Base-by-base conservation (phyloP, 64 coral and sea anemone genomes). In the Platygyra sinensis region DNA sequence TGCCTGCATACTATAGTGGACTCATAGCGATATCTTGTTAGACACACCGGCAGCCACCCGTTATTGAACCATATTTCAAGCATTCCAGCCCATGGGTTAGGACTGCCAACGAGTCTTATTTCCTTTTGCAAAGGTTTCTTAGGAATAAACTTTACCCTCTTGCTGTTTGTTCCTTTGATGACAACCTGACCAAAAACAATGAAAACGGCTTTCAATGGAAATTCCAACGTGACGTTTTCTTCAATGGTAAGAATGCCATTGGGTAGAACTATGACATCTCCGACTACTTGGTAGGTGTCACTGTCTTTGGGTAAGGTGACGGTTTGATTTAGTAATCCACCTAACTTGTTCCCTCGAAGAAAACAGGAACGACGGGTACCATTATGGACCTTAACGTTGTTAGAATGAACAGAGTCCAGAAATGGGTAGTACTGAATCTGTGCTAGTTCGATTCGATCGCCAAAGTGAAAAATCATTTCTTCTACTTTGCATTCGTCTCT, bases 171-270 rank as follows among this genome's bases (percentile, higher is more conserved):
- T 30, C 94, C 94, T 0, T 33, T 64, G 1, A 86, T 73, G n/a
- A 78, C 22, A 33, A 96, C 30, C 33, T 92, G 77, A 50, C 94
- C 94, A 77, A 92, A 74, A n/a, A 96, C 90, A 15, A 96, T 13
- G 31, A 96, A 88, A 15, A 67, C 59, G 32, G 86, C 72, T 67
- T 73, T 69, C 22, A 80, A 78, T 24, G 84, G 89, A 83, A 96
- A 96, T 62, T 83, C 33, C 12, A 96, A 61, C 25, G 90, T 92
- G 2, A 89, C 88, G 19, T 92, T 92, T 10, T 65, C 51, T 46
- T 78, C 51, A n/a, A 96, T 89, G 20, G 86, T 89, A 12, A 96
- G 89, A 4, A 65, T 69, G 4, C 85, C 80, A 73, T 89, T 89
- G 12, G 86, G 25, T 15, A 89, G 65, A 19, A 96, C 25, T 39